Percentiles rank a stretch among this genome's conserved stretches.
Conservation (phyloP, 2,888 invertebrate species). For the Podabrus alpinus region DNA sequence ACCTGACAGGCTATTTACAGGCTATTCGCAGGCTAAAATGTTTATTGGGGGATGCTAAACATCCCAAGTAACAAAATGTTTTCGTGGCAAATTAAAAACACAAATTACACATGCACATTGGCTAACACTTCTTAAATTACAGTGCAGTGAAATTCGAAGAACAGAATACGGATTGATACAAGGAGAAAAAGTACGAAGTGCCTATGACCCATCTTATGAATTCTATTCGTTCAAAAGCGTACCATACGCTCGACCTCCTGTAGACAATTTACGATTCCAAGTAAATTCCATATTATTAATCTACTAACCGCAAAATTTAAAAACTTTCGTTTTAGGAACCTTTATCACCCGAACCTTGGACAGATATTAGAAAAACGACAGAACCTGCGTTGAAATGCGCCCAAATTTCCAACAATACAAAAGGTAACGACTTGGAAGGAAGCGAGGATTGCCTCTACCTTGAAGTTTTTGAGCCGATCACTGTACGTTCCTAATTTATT, state of each 20-base stretch:
- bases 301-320: neutral
- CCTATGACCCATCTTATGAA: neutral
- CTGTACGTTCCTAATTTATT: neutral
- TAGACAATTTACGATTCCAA: neutral
- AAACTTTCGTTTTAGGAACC: neutral
- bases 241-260: neutral
- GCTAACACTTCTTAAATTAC: neutral
- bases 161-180: constrained; percentile 4
- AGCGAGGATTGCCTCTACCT: neutral
- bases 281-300: neutral
- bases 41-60: too few species aligned
- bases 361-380: neutral
- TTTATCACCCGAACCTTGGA: neutral
- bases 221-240: constrained; percentile 6
- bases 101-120: too few species aligned
- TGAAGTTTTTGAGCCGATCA: neutral
- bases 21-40: too few species aligned
- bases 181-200: neutral
- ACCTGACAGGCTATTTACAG: too few species aligned
- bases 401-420: neutral
- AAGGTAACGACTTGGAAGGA: neutral
- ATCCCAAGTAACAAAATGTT: too few species aligned
- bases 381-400: neutral
- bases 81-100: too few species aligned
- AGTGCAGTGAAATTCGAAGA: neutral